Evolutionary conservation across 2,113 vertebrate genomes (phyloP).

Genomic region (Marmota monax): DNA sequence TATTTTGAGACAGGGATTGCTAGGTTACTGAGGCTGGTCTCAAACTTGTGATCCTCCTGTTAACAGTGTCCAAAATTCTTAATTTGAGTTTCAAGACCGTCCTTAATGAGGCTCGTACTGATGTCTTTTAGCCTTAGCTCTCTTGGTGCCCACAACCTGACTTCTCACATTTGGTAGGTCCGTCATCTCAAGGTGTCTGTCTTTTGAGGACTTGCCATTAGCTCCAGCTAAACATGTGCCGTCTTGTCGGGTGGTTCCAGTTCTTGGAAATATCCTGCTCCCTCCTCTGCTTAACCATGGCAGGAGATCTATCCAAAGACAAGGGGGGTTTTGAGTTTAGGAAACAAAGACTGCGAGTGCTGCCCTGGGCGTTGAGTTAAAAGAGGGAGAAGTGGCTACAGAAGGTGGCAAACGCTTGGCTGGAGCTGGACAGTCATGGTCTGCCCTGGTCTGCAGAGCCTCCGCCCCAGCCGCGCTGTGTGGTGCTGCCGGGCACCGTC

Average conservation of each 20-base stretch:
- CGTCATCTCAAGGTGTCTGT: conserved; percentile 26
- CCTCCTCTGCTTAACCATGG: neutral
- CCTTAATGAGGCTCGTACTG: neutral
- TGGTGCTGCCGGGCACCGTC: neutral
- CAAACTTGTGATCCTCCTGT: too few relatives aligned
- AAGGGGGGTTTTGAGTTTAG: conserved; percentile 19
- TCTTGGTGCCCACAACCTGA: neutral
- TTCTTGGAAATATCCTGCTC: neutral
- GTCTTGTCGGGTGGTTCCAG: neutral
- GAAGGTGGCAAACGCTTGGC: neutral
- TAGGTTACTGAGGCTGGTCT: too few relatives aligned
- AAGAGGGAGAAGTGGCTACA: neutral
- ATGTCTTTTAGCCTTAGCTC: neutral
- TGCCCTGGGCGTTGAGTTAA: conserved; percentile 5
- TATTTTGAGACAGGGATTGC: too few relatives aligned
- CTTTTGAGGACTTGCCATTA: conserved; percentile 7
- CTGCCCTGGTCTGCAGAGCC: neutral
- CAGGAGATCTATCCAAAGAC: neutral
- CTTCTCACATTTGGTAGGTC: conserved; percentile 21
- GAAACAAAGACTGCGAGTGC: neutral
- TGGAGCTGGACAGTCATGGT: neutral
- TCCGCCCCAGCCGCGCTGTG: neutral
- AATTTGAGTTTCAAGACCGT: neutral
- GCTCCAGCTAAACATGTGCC: neutral
- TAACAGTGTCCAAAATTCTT: neutral